phyloP scores from a whole-genome alignment of 2,113 vertebrate species.

The Halichoerus grypus region DNA sequence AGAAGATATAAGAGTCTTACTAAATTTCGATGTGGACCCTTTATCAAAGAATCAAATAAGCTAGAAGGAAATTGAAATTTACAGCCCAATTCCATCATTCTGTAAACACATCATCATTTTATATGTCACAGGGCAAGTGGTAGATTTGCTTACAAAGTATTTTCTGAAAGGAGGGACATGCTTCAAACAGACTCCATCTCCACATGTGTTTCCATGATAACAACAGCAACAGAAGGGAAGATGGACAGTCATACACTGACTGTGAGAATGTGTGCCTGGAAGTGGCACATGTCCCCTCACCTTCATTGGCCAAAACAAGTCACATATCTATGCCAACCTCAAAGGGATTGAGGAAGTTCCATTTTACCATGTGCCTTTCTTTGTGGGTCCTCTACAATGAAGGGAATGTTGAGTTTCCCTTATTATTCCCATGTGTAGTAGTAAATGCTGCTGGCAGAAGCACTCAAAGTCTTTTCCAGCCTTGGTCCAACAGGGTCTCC shows the following conservation, averaged over 20 bases:
- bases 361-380: neutral
- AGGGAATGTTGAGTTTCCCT: neutral
- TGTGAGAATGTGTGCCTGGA: neutral
- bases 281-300: neutral
- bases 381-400: neutral
- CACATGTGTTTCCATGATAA: neutral
- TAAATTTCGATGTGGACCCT: neutral
- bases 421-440: neutral
- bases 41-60: neutral
- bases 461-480: neutral
- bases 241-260: neutral
- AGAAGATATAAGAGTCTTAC: neutral
- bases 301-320: neutral
- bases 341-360: neutral
- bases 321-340: neutral
- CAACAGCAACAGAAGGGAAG: neutral
- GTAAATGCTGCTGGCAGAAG: neutral
- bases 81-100: neutral
- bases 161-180: constrained; percentile 1
- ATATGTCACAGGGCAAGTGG: neutral
- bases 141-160: neutral
- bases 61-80: neutral
- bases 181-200: neutral
- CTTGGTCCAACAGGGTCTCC: neutral
- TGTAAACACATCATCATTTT: neutral